A percentile compares a stretch with the other conserved stretches of the same genome.
These are phyloP conservation scores for Helleia helle DNA, from an alignment of 2,888 invertebrate species.

Conservation along the genomic window DNA sequence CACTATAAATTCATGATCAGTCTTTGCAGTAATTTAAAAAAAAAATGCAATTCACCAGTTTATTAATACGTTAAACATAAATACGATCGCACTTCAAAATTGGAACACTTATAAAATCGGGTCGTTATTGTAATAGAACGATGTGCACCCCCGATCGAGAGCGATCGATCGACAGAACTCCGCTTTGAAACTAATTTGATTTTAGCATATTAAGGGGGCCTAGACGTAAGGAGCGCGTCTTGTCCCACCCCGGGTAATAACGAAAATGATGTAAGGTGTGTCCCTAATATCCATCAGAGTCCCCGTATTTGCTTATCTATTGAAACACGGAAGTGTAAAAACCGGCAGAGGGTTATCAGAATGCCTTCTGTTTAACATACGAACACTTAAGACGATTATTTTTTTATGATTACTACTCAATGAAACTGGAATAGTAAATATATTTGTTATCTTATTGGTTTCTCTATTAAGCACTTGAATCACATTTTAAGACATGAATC, in stretches of 20 bases:
- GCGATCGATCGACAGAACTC: slow-evolving; percentile 66
- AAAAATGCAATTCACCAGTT: no score
- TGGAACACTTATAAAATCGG: slow-evolving; percentile 40
- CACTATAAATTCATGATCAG: no score
- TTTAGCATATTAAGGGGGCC: slow-evolving; percentile 72
- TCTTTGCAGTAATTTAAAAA: no score
- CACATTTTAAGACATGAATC: no score
- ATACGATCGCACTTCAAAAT: slow-evolving; percentile 5
- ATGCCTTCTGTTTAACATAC: slow-evolving; percentile 24
- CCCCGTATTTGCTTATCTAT: slow-evolving; percentile 73
- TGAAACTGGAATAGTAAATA: background rate
- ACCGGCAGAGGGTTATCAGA: slow-evolving; percentile 46
- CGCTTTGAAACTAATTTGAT: slow-evolving; percentile 71
- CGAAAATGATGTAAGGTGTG: slow-evolving; percentile 74
- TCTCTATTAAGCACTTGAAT: no score
- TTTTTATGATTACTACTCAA: slow-evolving; percentile 18
- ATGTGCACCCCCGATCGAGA: slow-evolving; percentile 41
- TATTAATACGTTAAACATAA: no score
- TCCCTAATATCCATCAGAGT: slow-evolving; percentile 73
- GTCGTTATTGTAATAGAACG: slow-evolving; percentile 36
- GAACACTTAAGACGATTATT: slow-evolving; percentile 62
- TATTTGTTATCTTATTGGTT: no score
- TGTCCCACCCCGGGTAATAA: slow-evolving; percentile 53
- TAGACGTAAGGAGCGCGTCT: slow-evolving; percentile 65
- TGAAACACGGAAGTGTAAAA: slow-evolving; percentile 72